Evolutionary conservation across 2,113 vertebrate genomes (phyloP).

Genomic region (Ahaetulla prasina): DNA sequence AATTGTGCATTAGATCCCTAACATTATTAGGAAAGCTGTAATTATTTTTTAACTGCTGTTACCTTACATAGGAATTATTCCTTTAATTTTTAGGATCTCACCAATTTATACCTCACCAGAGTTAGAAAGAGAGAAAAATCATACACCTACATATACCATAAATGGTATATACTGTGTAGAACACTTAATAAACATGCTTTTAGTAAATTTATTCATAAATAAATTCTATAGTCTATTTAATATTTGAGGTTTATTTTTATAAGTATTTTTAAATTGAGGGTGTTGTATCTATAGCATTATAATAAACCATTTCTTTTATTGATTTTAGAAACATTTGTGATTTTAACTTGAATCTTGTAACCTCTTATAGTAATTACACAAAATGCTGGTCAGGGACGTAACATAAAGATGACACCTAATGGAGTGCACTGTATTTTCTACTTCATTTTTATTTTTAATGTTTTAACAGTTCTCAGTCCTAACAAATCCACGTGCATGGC

Average conservation of each 20-base stretch:
- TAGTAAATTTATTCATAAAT: background rate
- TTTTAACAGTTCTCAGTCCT: constrained; percentile 74
- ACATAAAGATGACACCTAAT: background rate
- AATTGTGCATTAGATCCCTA: background rate
- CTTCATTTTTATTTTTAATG: constrained; percentile 15
- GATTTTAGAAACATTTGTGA: background rate
- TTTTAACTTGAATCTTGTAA: background rate
- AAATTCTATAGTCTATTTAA: background rate
- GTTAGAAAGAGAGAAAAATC: background rate
- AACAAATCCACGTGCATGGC: constrained; percentile 82
- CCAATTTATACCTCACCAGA: background rate
- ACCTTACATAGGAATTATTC: background rate
- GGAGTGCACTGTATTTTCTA: background rate
- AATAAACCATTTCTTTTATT: background rate
- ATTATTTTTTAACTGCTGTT: background rate
- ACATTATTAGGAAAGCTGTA: background rate
- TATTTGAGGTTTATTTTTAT: background rate
- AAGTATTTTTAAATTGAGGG: background rate
- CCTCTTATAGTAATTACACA: background rate
- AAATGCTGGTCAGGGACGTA: background rate
- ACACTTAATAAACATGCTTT: background rate
- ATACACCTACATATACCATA: background rate
- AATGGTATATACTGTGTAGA: background rate
- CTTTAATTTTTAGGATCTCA: background rate
- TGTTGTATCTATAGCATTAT: background rate